Evolutionary conservation across 2,888 invertebrate species (phyloP).

Genomic region (Trissolcus brochymenae): DNA sequence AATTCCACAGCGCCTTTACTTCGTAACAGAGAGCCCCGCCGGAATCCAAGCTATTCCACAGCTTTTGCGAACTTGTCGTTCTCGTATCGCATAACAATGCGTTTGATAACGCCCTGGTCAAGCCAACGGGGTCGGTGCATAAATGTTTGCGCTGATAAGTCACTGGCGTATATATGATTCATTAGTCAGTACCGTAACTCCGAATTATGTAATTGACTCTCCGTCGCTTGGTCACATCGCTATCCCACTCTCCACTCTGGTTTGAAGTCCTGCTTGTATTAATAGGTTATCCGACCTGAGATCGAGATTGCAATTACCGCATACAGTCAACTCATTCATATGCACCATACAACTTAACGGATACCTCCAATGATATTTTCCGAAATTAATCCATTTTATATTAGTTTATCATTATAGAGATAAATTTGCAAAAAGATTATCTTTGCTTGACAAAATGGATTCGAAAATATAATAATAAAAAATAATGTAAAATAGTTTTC

Average conservation of each 20-base stretch:
- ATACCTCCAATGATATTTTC: neutral
- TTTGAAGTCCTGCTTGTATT: conserved; percentile 40
- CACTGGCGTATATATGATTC: conserved; percentile 41
- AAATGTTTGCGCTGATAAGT: conserved; percentile 39
- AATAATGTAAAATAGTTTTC: too few species aligned
- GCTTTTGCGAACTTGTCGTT: conserved; percentile 32
- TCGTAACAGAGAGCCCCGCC: conserved; percentile 36
- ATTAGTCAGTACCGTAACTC: conserved; percentile 42
- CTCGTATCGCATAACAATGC: conserved; percentile 34
- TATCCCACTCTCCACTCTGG: conserved; percentile 20
- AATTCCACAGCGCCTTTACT: conserved; percentile 39
- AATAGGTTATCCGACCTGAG: conserved; percentile 38
- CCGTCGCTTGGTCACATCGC: conserved; percentile 27
- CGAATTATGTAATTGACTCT: conserved; percentile 44
- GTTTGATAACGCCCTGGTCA: conserved; percentile 35
- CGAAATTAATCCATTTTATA: neutral
- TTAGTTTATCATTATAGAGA: neutral
- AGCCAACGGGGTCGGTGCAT: conserved; percentile 4
- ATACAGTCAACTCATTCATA: conserved; percentile 30
- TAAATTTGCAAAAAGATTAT: neutral
- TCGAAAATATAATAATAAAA: too few species aligned
- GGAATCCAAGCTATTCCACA: conserved; percentile 42
- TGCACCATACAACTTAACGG: conserved; percentile 15
- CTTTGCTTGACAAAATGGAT: neutral
- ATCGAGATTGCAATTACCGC: conserved; percentile 44